Evolutionary conservation across 2,113 vertebrate genomes (phyloP).

Genomic region (Acanthisitta chloris): DNA sequence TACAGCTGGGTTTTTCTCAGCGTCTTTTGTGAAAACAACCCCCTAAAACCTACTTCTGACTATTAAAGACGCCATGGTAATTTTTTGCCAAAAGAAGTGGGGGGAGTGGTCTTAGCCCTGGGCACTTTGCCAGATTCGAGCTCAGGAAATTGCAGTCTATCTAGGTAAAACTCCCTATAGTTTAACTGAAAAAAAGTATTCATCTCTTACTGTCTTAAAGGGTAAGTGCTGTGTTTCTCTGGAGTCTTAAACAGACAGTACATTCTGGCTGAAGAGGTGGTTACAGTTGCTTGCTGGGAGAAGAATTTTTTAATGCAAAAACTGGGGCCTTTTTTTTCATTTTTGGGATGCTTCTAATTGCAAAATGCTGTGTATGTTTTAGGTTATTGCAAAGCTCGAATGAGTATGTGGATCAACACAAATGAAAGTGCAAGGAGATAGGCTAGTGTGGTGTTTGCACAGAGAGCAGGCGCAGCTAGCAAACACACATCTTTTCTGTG

Average conservation of each 20-base stretch:
- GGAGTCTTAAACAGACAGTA: conserved; percentile 5
- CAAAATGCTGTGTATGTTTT: conserved; percentile 1
- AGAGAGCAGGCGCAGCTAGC: conserved; percentile 21
- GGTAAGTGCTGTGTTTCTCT: not conserved
- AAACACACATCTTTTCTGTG: conserved; percentile 10
- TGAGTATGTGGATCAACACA: conserved; percentile 26
- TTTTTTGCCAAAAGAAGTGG: conserved; percentile 45
- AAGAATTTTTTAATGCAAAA: conserved; percentile 1
- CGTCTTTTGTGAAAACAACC: conserved; percentile 24
- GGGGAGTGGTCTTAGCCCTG: conserved; percentile 39
- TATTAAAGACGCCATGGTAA: conserved; percentile 9
- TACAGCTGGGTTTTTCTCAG: not conserved
- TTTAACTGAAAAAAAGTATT: conserved; percentile 60
- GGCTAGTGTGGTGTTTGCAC: conserved; percentile 10
- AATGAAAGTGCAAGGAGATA: not conserved
- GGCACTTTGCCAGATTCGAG: conserved; percentile 40
- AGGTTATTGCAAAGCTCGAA: conserved; percentile 25
- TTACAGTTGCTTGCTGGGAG: conserved; percentile 8
- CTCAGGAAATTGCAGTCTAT: conserved; percentile 68
- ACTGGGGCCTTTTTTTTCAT: conserved; percentile 27
- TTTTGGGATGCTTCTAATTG: conserved; percentile 35
- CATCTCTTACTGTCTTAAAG: conserved; percentile 56
- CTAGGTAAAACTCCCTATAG: conserved; percentile 64
- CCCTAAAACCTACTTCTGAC: conserved; percentile 1
- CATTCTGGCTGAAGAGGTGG: not conserved